Conservation (phyloP, 1,140 invertebrate species). For the Lamellibrachia luymesi region DNA sequence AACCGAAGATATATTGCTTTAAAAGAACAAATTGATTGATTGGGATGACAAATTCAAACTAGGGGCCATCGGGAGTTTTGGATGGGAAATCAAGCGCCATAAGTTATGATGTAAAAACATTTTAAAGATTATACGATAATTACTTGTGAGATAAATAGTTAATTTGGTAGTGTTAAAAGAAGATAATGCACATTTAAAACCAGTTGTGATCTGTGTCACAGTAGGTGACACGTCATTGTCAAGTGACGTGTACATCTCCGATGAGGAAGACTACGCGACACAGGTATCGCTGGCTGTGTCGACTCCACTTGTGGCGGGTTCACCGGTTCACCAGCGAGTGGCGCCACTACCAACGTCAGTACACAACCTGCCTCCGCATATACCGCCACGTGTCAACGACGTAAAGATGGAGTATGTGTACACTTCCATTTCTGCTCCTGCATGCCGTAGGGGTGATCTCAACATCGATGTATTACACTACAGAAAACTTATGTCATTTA, state of each 20-base stretch:
- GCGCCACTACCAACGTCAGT: conserved; percentile 25
- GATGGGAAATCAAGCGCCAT: no score
- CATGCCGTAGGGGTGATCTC: background rate
- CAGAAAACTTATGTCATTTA: no score
- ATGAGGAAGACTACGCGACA: conserved; percentile 52
- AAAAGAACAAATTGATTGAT: no score
- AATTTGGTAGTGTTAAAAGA: no score
- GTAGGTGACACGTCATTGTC: conserved; percentile 30
- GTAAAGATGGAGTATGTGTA: conserved; percentile 10
- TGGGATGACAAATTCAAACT: no score
- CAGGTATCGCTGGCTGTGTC: background rate
- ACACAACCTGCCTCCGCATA: conserved; percentile 31
- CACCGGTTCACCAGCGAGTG: conserved; percentile 26
- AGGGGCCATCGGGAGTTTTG: no score
- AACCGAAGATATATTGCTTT: no score
- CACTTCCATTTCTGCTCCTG: background rate
- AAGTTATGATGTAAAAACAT: no score
- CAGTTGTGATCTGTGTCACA: background rate
- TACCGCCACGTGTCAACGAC: background rate
- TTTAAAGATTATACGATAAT: no score
- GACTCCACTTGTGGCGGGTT: background rate
- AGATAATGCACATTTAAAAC: background rate
- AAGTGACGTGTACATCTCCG: conserved; percentile 55
- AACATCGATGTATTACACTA: background rate
- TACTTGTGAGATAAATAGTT: no score